Percentiles rank a stretch among this genome's conserved stretches.
phyloP scores from a whole-genome alignment of 2,888 invertebrate species.

The Aphrophora alni region DNA sequence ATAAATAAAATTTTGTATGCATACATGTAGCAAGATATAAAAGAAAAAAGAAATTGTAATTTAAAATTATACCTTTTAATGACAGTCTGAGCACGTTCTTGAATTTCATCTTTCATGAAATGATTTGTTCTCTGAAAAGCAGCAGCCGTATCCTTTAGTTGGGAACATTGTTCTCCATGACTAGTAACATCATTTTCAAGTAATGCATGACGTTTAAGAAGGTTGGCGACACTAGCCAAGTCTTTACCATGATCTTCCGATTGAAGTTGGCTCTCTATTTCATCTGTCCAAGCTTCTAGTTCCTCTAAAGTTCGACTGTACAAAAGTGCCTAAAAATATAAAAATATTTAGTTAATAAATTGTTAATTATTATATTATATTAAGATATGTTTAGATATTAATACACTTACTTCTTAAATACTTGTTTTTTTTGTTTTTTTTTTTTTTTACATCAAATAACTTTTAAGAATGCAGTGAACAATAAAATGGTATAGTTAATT shows the following conservation, averaged over 20 bases:
- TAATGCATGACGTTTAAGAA: slow-evolving; percentile 79
- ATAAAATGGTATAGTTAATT: too few relatives aligned
- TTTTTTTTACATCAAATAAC: too few relatives aligned
- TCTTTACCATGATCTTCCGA: slow-evolving; percentile 87
- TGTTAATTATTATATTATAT: too few relatives aligned
- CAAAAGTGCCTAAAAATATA: slow-evolving; percentile 70
- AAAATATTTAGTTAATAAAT: too few relatives aligned
- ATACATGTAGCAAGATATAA: too few relatives aligned
- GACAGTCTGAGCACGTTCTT: slow-evolving; percentile 71
- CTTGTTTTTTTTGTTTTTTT: too few relatives aligned
- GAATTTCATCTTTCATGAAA: slow-evolving; percentile 89
- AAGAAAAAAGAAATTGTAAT: too few relatives aligned
- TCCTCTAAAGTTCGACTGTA: slow-evolving; percentile 91
- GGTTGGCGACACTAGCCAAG: slow-evolving; percentile 81
- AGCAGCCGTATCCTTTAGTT: slow-evolving; percentile 78
- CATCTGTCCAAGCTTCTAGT: slow-evolving; percentile 92
- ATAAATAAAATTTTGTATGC: too few relatives aligned
- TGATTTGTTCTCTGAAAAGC: slow-evolving; percentile 81
- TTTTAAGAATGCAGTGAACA: too few relatives aligned
- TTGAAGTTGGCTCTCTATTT: slow-evolving; percentile 77
- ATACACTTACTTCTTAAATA: too few relatives aligned
- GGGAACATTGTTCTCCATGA: slow-evolving; percentile 82
- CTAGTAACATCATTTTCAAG: slow-evolving; percentile 87
- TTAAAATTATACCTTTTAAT: slow-evolving; percentile 62
- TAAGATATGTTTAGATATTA: too few relatives aligned